phyloP scores from a whole-genome alignment of 2,888 invertebrate species.

The Alitta virens region DNA sequence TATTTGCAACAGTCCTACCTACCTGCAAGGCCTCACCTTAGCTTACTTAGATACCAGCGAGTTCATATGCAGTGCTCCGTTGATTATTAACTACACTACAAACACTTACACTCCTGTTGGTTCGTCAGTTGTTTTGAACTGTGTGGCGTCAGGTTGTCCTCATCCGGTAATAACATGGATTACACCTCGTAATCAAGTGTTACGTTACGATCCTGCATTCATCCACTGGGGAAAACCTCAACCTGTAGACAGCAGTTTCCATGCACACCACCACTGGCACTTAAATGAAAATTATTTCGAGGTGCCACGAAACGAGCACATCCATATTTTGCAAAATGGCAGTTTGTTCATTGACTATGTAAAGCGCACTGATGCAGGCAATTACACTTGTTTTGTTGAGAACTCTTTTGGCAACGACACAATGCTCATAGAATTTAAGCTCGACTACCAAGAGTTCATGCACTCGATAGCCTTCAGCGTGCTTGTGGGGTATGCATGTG shows the following conservation, averaged over 20 bases:
- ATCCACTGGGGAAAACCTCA: slow-evolving; percentile 33
- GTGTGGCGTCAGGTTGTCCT: slow-evolving; percentile 75
- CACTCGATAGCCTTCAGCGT: slow-evolving; percentile 82
- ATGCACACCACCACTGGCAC: slow-evolving; percentile 40
- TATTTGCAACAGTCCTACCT: slow-evolving; percentile 10
- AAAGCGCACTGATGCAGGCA: slow-evolving; percentile 69
- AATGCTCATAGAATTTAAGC: slow-evolving; percentile 64
- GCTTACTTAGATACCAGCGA: slow-evolving; percentile 19
- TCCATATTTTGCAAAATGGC: slow-evolving; percentile 74
- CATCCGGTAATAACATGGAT: slow-evolving; percentile 82
- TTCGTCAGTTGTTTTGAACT: slow-evolving; percentile 70
- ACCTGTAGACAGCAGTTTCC: slow-evolving; percentile 32
- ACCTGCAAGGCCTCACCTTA: slow-evolving; percentile 2
- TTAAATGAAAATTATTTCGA: slow-evolving; percentile 15
- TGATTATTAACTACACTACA: slow-evolving; percentile 46
- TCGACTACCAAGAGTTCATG: slow-evolving; percentile 82
- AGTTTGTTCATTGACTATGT: slow-evolving; percentile 73
- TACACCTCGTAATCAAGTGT: slow-evolving; percentile 34
- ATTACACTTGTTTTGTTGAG: slow-evolving; percentile 79
- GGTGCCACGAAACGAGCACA: slow-evolving; percentile 53
- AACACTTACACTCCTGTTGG: slow-evolving; percentile 54
- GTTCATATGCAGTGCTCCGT: slow-evolving; percentile 72
- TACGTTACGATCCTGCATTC: slow-evolving; percentile 32
- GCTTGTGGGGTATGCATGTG: slow-evolving; percentile 76
- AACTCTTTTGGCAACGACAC: slow-evolving; percentile 81